These are phyloP conservation scores for Heliangelus exortis DNA, from an alignment of 2,797 vertebrate species.

Conservation along the genomic window DNA sequence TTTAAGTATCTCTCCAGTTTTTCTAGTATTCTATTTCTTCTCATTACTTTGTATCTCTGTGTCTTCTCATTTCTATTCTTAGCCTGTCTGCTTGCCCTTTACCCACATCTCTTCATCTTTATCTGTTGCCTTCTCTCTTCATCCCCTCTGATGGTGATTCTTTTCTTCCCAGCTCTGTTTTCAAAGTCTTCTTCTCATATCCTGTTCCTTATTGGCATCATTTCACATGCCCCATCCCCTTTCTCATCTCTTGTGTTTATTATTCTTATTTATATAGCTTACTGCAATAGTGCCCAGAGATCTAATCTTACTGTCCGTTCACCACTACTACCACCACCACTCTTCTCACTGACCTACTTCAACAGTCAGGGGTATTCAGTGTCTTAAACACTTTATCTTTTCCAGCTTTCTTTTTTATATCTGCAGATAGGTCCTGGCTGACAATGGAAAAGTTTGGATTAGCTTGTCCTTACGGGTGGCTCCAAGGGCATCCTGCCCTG, in stretches of 20 bases:
- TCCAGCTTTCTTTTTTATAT: background rate
- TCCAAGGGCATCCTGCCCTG: background rate
- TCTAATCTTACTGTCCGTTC: background rate
- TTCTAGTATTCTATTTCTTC: background rate
- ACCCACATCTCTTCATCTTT: background rate
- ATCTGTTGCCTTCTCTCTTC: background rate
- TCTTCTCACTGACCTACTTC: background rate
- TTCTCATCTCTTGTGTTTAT: background rate
- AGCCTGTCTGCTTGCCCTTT: background rate
- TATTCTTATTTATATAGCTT: background rate
- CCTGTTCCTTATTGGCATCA: background rate
- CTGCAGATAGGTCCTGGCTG: background rate
- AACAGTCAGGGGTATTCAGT: background rate
- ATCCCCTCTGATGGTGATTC: background rate
- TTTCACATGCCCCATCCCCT: background rate
- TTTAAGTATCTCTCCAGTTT: background rate
- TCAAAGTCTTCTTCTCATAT: background rate
- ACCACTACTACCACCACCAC: background rate
- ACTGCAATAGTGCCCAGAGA: background rate
- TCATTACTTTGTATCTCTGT: background rate
- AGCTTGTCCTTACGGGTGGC: background rate
- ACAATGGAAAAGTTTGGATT: background rate
- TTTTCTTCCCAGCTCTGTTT: background rate
- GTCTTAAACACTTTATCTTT: background rate
- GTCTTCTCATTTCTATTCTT: background rate